Conservation (phyloP, 2,888 invertebrate genomes). For the Vanessa cardui region DNA sequence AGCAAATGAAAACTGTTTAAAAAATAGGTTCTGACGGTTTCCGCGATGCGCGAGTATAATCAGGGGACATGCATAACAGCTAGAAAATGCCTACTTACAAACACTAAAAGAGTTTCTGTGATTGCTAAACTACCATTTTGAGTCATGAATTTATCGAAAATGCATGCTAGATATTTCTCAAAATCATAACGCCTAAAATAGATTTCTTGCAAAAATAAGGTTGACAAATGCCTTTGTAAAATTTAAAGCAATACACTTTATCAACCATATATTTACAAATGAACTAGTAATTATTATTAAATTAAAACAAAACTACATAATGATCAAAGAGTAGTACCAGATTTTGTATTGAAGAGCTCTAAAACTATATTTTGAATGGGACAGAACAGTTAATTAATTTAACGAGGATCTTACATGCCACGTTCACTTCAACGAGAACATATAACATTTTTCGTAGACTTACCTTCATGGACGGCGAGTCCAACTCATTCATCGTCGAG, state of each 20-base stretch:
- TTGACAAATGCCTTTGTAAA: neutral
- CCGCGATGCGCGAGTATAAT: conserved; percentile 12
- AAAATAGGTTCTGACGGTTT: conserved; percentile 32
- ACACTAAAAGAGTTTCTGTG: conserved; percentile 18
- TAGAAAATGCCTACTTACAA: conserved; percentile 25
- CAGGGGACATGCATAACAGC: conserved; percentile 29
- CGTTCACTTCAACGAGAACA: conserved; percentile 22
- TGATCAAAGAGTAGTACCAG: conserved; percentile 6
- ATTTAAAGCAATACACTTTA: neutral
- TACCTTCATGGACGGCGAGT: conserved; percentile 94
- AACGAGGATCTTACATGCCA: conserved; percentile 30
- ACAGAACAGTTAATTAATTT: conserved; percentile 13
- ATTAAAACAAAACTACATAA: conserved; percentile 8
- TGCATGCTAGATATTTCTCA: conserved; percentile 27
- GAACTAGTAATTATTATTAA: conserved; percentile 14
- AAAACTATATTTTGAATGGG: conserved; percentile 9
- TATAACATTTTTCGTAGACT: conserved; percentile 33
- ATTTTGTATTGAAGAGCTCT: neutral
- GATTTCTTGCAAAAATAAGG: conserved; percentile 20
- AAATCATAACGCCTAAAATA: conserved; percentile 13
- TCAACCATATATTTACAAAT: conserved; percentile 24
- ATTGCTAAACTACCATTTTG: conserved; percentile 25
- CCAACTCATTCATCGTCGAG: conserved; percentile 91
- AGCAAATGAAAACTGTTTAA: conserved; percentile 61
- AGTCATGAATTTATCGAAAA: conserved; percentile 19